Conservation (phyloP, 1,140 invertebrate genomes). For the Riptortus pedestris region DNA sequence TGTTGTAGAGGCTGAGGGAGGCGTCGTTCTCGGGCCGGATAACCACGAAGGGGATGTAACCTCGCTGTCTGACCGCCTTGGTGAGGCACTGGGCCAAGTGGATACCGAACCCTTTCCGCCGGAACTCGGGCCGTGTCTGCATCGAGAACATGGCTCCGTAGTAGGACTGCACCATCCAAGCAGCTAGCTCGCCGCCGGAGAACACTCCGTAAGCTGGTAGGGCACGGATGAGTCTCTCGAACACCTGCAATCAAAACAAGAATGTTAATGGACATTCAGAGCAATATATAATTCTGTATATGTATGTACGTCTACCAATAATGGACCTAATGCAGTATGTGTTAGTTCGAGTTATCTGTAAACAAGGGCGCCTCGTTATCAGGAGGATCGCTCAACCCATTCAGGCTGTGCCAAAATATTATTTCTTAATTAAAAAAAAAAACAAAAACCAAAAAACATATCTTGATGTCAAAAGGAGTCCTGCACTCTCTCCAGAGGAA, state of each 20-base stretch:
- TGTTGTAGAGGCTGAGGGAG: constrained; percentile 64
- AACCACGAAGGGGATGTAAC: constrained; percentile 71
- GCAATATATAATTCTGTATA: too few species aligned
- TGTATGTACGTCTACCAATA: too few species aligned
- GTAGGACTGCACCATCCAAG: constrained; percentile 55
- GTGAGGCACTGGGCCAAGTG: constrained; percentile 53
- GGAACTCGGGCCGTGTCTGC: constrained; percentile 69
- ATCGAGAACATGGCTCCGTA: constrained; percentile 85
- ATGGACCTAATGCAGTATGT: too few species aligned
- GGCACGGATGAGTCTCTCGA: constrained; percentile 61
- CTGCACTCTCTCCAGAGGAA: too few species aligned
- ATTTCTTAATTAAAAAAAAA: too few species aligned
- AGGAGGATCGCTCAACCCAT: too few species aligned
- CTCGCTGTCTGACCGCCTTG: constrained; percentile 56
- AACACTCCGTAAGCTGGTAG: constrained; percentile 69
- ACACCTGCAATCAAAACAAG: constrained; percentile 38
- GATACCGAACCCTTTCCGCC: constrained; percentile 63
- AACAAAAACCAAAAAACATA: too few species aligned
- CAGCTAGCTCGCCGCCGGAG: constrained; percentile 26
- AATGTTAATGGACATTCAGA: too few species aligned
- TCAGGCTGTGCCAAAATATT: too few species aligned
- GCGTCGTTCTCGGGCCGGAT: constrained; percentile 76
- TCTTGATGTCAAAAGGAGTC: too few species aligned
- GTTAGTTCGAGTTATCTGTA: too few species aligned
- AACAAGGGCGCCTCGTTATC: too few species aligned